Evolutionary conservation across 2,113 vertebrate genomes (phyloP), one percentile per base, ranked within the genome.

Genomic region (Nesogale talazaci): DNA sequence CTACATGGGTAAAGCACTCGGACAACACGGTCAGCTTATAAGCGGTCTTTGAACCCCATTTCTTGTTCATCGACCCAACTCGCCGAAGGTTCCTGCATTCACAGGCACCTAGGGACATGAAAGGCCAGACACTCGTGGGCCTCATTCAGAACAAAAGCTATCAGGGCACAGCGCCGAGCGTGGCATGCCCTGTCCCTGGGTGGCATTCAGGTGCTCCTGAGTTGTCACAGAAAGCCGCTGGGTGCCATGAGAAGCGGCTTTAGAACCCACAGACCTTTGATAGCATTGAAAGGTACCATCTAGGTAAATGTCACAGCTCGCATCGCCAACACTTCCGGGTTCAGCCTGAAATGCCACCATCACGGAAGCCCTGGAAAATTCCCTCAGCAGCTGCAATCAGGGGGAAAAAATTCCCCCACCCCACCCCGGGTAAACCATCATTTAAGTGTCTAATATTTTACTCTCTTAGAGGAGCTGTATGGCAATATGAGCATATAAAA

Each of bases 61-160:
- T 92, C 65, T 38, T 34, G 91, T 78, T 89, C 59, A 78, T 40
- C 76, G 42, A 81, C 42, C 38, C 11, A 52, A 52, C 22, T 84
- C 34, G 10, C 20, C 67, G 12, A 8, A 65, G 31, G 75, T 61
- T 1, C 34, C 16, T 27, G 14, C 4, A 4, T 59, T 83, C n/a
- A 25, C 1, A 78, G 36, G 57, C 46, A 52, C 59, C 4, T 1
- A 6, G n/a, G 23, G 52, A 34, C 38, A 76, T 17, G 29, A 12
- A 46, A 12, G 42, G 42, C 29, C 19, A 8, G 8, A 76, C 3
- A 6, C 1, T 46, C 27, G 38, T 3, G 52, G 31, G n/a, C 36
- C 91, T 87, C 20, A 29, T 72, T n/a, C 56, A 16, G 29, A 83
- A 63, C 23, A n/a, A 29, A 46, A 78, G 77, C 40, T 17, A 16